phyloP scores from a whole-genome alignment of 2,797 vertebrate species.

The Oreortyx pictus region DNA sequence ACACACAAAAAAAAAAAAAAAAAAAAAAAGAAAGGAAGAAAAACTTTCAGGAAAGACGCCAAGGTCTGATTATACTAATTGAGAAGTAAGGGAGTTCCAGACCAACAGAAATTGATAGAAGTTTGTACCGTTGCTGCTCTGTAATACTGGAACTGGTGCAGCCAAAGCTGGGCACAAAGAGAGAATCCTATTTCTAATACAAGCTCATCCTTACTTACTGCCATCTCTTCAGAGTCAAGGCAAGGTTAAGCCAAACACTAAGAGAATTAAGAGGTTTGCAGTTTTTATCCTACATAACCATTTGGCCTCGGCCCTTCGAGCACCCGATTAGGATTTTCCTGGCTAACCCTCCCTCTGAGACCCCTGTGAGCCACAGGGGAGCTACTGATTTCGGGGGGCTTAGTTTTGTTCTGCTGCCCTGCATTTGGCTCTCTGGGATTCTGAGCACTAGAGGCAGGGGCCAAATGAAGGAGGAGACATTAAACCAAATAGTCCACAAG shows the following conservation, averaged over 20 bases:
- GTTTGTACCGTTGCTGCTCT: background rate
- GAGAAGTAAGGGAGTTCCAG: background rate
- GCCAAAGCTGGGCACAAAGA: slow-evolving; percentile 39
- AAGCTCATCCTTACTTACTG: slow-evolving; percentile 74
- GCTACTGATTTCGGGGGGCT: slow-evolving; percentile 19
- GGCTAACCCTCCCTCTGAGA: slow-evolving; percentile 44
- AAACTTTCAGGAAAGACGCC: slow-evolving; percentile 18
- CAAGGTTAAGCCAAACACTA: slow-evolving; percentile 73
- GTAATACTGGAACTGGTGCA: background rate
- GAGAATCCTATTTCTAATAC: slow-evolving; percentile 77
- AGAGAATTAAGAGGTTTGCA: slow-evolving; percentile 70
- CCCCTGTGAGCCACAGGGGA: background rate
- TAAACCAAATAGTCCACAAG: background rate
- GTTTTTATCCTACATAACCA: slow-evolving; percentile 72
- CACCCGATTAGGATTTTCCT: slow-evolving; percentile 51
- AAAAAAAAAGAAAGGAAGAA: background rate
- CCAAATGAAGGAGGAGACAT: background rate
- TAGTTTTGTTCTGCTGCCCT: slow-evolving; percentile 26
- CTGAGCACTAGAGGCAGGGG: background rate
- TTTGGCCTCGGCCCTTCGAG: slow-evolving; percentile 61
- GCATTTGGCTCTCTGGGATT: background rate
- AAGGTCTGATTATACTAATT: slow-evolving; percentile 29
- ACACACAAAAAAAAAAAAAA: no score
- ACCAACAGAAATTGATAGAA: slow-evolving; percentile 9
- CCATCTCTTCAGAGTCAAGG: slow-evolving; percentile 66